Base-by-base conservation (phyloP, 2,113 vertebrate species). In the Zosterops japonicus region DNA sequence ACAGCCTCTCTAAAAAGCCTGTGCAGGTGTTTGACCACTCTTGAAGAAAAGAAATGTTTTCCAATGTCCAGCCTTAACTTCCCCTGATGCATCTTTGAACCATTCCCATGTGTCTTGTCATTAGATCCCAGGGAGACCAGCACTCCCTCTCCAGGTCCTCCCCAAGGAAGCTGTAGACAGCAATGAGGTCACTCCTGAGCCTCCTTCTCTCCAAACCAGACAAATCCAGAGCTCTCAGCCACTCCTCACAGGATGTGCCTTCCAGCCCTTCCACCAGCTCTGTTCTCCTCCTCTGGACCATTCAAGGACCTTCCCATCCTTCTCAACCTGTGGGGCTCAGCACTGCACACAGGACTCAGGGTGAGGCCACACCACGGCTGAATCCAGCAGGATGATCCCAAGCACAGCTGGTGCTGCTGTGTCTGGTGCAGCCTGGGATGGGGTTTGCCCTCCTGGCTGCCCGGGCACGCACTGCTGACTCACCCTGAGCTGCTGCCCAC, bases 351-450 rank as follows among this genome's bases (percentile, higher is more conserved):
- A 42, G 12, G 16, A 12, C 17, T 41, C 36, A 11, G 33, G 28
- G 27, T 41, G 59, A 65, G 59, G 44, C 23, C 0, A 0, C 20
- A 17, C 2, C 65, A 29, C 1, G 1, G 3, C 47, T 41, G 7
- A 20, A 39, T 31, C 29, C 29, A 59, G 52, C 0, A 1, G 71
- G 78, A 36, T 13, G 49, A 65, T 52, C 25, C 13, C 18, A 22
- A 10, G 14, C 55, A 3, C 3, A 1, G 24, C 39, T 47, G 29
- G 14, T 47, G 23, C 7, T 18, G 31, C 22, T 14, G 25, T 77
- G 39, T 29, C 25, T 49, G 71, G 33, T 31, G 24, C 29, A 41
- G 6, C 14, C 29, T 18, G 20, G 71, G 50, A 14, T 52, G 25
- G 3, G 3, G 25, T 33, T 71, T 78, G 52, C 31, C 13, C 52